Percentiles rank a stretch among this genome's conserved stretches.
These are phyloP conservation scores for Argentina silus DNA, from an alignment of 2,797 vertebrate genomes.

Conservation along the genomic window DNA sequence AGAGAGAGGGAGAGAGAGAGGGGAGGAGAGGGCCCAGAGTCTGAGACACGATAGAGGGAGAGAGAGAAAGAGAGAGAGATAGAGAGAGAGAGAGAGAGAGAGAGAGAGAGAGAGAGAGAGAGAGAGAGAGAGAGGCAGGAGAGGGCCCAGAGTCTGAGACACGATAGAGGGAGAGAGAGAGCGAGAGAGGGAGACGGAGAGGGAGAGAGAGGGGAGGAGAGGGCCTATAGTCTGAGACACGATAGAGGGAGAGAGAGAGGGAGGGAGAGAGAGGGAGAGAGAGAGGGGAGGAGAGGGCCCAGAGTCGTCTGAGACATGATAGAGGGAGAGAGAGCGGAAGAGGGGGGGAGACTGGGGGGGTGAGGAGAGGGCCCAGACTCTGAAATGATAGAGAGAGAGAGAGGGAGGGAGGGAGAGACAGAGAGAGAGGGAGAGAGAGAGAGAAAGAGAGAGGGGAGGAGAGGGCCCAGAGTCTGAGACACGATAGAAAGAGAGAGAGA, in stretches of 20 bases:
- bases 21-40: too few species aligned
- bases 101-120: not conserved
- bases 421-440: slow-evolving; percentile 54
- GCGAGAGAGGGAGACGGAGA: not conserved
- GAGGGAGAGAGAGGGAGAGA: slow-evolving; percentile 39
- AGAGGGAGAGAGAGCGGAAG: slow-evolving; percentile 49
- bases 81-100: not conserved
- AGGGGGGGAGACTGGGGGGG: slow-evolving; percentile 57
- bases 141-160: slow-evolving; percentile 36
- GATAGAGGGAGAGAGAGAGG: slow-evolving; percentile 32
- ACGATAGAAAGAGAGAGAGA: not conserved
- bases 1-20: slow-evolving; percentile 61
- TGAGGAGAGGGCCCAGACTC: slow-evolving; percentile 39
- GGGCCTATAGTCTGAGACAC: slow-evolving; percentile 29
- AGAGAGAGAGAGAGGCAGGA: slow-evolving; percentile 32
- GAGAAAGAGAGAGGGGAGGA: too few species aligned
- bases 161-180: slow-evolving; percentile 44
- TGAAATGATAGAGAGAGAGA: not conserved
- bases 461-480: too few species aligned
- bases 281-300: slow-evolving; percentile 53
- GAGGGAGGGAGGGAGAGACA: not conserved
- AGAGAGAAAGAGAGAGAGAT: slow-evolving; percentile 31
- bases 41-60: not conserved
- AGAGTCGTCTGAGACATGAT: slow-evolving; percentile 24
- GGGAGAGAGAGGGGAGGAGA: slow-evolving; percentile 30